Base-by-base conservation (phyloP, 1,140 invertebrate species). In the Eumaeus atala region DNA sequence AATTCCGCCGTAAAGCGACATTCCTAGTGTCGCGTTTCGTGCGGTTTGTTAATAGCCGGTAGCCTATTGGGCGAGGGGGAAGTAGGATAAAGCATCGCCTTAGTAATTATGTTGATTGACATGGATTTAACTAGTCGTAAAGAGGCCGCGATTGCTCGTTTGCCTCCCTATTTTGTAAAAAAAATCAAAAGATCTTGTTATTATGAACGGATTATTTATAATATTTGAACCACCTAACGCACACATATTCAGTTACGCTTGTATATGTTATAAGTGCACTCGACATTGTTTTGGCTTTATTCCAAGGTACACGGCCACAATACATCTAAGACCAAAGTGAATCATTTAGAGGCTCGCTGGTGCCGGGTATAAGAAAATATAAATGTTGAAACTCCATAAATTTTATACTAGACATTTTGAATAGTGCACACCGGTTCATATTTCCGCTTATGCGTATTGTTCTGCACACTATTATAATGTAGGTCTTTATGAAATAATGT, bases 351-450 rank as follows among this genome's bases (percentile, higher is more conserved):
- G 40, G 40, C 17, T 9, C 40, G 17, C 40, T 16, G 40, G 40
- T 16, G 17, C 40, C 17, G 40, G 40, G 9, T 10, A 44, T 9
- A 7, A 40, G n/a, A 17, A 44, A 44, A 44, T 44, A 44, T 44
- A 44, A 44, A 44, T 16, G 17, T 44, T 9, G 40, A 16, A 44
- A 44, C 14, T 16, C 40, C 40, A 44, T 44, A 44, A 44, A 44
- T 44, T 16, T 3, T 17, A 6, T 28, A 28, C 40, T 17, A 16
- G 14, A 16, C 16, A 44, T 44, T 44, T 44, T 18, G n/a, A 44
- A 16, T 7, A 44, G 40, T 14, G 2, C 21, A 3, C 21, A 1
- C 40, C 40, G 14, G 40, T 16, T 44, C 14, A 44, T 17, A 6
- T 14, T 44, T 44, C 9, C 14, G 2, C 17, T 1, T 44, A 16